phyloP scores from a whole-genome alignment of 2,113 vertebrate species.

The Acrocephalus arundinaceus region DNA sequence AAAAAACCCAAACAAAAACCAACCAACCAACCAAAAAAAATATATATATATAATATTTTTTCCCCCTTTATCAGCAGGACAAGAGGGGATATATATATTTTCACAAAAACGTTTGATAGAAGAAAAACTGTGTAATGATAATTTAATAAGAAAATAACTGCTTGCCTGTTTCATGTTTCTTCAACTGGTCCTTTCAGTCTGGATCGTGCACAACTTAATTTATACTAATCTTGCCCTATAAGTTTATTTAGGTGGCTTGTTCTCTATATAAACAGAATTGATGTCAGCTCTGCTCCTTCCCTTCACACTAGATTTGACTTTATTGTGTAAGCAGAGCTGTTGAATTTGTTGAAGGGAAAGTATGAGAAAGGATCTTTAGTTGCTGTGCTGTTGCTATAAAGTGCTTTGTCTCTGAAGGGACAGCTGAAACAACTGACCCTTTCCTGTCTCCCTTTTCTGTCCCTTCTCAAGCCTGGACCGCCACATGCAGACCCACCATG shows the following conservation, averaged over 20 bases:
- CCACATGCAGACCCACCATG: conserved; percentile 97
- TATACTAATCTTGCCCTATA: neutral
- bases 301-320: neutral
- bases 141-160: neutral
- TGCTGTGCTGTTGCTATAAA: neutral
- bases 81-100: neutral
- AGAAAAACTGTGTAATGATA: neutral
- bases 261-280: neutral
- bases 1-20: too few relatives aligned
- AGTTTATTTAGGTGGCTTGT: neutral
- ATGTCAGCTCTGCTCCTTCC: neutral
- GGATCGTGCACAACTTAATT: neutral
- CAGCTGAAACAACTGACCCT: neutral
- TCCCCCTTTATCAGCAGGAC: neutral
- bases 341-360: neutral
- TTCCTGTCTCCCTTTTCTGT: neutral
- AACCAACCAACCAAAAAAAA: too few relatives aligned
- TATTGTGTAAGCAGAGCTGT: neutral
- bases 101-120: neutral
- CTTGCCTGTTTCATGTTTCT: neutral
- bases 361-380: neutral
- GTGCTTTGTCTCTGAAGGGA: neutral
- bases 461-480: conserved; percentile 86
- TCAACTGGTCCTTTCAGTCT: neutral
- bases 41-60: neutral